phyloP scores from a whole-genome alignment of 2,797 vertebrate genomes.

The Diplodus puntazzo region DNA sequence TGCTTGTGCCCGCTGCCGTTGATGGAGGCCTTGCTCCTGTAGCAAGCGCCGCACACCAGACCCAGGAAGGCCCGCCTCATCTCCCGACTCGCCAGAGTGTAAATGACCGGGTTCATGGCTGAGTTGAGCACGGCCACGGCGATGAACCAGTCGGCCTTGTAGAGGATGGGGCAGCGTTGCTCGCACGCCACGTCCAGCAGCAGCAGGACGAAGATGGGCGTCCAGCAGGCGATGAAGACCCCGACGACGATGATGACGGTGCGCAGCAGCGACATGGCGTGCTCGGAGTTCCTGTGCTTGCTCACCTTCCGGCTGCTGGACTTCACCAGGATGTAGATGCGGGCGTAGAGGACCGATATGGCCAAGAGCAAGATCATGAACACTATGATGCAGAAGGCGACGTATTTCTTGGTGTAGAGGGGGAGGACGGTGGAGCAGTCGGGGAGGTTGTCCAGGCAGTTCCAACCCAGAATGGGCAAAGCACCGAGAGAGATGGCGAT shows the following conservation, averaged over 20 bases:
- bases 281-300: constrained; percentile 91
- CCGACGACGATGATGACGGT: constrained; percentile 96
- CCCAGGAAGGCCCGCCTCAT: constrained; percentile 94
- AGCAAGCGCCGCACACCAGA: constrained; percentile 88
- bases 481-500: constrained; percentile 91
- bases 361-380: constrained; percentile 91
- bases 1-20: constrained; percentile 74
- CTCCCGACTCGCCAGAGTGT: constrained; percentile 95
- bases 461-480: constrained; percentile 96
- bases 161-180: constrained; percentile 87
- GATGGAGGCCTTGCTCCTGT: constrained; percentile 71
- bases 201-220: constrained; percentile 92
- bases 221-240: constrained; percentile 96
- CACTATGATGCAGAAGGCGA: constrained; percentile 93
- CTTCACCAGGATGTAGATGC: constrained; percentile 95
- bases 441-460: constrained; percentile 90
- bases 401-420: constrained; percentile 94
- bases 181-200: constrained; percentile 93
- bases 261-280: constrained; percentile 93
- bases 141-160: constrained; percentile 92
- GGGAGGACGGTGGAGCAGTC: constrained; percentile 95
- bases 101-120: constrained; percentile 96
- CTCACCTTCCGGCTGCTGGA: constrained; percentile 94
- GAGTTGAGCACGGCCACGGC: constrained; percentile 93
- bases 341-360: constrained; percentile 92